Conservation (phyloP, 2,888 invertebrate genomes). For the Sisyra terminalis region DNA sequence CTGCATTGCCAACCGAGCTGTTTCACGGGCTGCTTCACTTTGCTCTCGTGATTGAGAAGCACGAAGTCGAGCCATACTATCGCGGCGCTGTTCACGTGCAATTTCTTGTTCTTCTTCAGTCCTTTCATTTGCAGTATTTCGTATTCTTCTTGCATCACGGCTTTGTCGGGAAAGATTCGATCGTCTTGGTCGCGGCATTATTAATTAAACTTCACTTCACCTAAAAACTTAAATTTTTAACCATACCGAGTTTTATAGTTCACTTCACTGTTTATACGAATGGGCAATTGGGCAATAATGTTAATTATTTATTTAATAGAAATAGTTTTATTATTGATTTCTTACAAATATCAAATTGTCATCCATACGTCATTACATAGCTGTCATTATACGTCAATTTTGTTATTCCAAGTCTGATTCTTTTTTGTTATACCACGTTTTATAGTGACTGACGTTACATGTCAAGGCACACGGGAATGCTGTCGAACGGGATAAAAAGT, state of each 20-base stretch:
- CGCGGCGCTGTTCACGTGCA: conserved; percentile 13
- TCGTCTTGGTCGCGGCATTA: conserved; percentile 10
- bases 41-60: conserved; percentile 13
- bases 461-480: background rate
- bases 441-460: background rate
- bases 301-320: background rate
- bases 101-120: conserved; percentile 14
- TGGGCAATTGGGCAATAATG: background rate
- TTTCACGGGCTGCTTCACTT: conserved; percentile 12
- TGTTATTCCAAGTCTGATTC: background rate
- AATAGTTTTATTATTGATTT: background rate
- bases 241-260: background rate
- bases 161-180: conserved; percentile 17
- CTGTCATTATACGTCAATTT: background rate
- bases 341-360: conserved; percentile 1
- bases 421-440: conserved; percentile 1
- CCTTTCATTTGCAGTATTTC: conserved; percentile 11
- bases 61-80: conserved; percentile 11
- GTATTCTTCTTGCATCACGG: conserved; percentile 15
- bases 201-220: conserved; percentile 4
- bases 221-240: background rate
- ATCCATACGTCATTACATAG: background rate
- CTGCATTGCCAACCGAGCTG: conserved; percentile 15
- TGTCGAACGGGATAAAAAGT: background rate
- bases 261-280: background rate